Percentiles rank a stretch among this genome's conserved stretches.
phyloP scores from a whole-genome alignment of 2,888 invertebrate genomes.

The Thysanoteuthis rhombus region DNA sequence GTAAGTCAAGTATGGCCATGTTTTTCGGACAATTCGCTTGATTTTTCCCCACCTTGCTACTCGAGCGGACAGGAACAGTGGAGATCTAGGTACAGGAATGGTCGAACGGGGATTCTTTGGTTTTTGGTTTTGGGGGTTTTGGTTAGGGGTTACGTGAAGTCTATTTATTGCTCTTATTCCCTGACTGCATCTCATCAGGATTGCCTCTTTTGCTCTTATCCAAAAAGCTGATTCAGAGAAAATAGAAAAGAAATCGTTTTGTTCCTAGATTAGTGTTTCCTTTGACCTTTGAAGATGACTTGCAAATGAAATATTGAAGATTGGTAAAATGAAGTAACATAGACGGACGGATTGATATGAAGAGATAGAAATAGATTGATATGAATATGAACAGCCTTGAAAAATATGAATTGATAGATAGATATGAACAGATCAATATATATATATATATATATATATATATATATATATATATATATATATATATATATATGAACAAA shows the following conservation, averaged over 20 bases:
- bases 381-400: not conserved
- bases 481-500: not conserved
- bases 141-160: not conserved
- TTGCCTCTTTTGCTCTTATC: not conserved
- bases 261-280: not conserved
- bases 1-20: not conserved
- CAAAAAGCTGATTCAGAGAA: not conserved
- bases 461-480: not conserved
- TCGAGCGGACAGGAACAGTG: not conserved
- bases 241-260: slow-evolving; percentile 12
- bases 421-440: not conserved
- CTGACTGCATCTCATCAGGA: not conserved
- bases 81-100: not conserved
- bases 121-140: not conserved
- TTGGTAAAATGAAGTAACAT: not conserved
- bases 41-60: not conserved
- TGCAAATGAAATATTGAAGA: not conserved
- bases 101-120: not conserved
- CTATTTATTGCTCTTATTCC: not conserved
- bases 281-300: not conserved
- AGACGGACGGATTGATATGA: not conserved
- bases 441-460: not conserved
- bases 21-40: not conserved
- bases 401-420: too few relatives aligned
- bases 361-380: not conserved